Evolutionary conservation across 2,888 invertebrate species (phyloP).

Genomic region (Listrodromus nycthemerus): DNA sequence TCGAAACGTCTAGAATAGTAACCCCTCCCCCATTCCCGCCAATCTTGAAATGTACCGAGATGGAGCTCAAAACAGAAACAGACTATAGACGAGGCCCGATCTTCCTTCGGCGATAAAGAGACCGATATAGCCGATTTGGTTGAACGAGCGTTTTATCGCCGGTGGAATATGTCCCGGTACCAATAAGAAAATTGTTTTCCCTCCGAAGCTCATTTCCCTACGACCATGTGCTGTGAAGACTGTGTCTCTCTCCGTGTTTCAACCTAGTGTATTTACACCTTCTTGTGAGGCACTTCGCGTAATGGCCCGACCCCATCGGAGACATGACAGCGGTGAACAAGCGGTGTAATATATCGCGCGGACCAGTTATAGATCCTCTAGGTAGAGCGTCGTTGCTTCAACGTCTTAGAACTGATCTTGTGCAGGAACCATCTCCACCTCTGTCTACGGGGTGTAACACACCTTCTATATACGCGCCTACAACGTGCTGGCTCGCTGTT

Average conservation of each 20-base stretch:
- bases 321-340: conserved; percentile 14
- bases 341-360: conserved; percentile 28
- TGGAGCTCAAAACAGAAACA: conserved; percentile 15
- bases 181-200: conserved; percentile 53
- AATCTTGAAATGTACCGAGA: not conserved
- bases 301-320: conserved; percentile 56
- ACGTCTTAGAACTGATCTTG: conserved; percentile 1
- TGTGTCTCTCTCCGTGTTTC: not conserved
- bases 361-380: conserved; percentile 3
- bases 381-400: conserved; percentile 16
- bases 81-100: not conserved
- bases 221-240: conserved; percentile 26
- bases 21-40: not conserved
- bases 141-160: conserved; percentile 12
- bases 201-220: conserved; percentile 47
- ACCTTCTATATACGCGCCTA: conserved; percentile 46
- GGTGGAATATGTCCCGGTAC: conserved; percentile 19
- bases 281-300: conserved; percentile 49
- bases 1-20: conserved; percentile 29
- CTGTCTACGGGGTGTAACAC: conserved; percentile 36
- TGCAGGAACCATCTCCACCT: conserved; percentile 16
- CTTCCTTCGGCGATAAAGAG: conserved; percentile 23
- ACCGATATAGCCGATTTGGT: not conserved
- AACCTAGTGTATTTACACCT: conserved; percentile 52
- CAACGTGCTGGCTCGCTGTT: conserved; percentile 61